Evolutionary conservation across 2,888 invertebrate species (phyloP).

Genomic region (Sarcophaga subvicina): DNA sequence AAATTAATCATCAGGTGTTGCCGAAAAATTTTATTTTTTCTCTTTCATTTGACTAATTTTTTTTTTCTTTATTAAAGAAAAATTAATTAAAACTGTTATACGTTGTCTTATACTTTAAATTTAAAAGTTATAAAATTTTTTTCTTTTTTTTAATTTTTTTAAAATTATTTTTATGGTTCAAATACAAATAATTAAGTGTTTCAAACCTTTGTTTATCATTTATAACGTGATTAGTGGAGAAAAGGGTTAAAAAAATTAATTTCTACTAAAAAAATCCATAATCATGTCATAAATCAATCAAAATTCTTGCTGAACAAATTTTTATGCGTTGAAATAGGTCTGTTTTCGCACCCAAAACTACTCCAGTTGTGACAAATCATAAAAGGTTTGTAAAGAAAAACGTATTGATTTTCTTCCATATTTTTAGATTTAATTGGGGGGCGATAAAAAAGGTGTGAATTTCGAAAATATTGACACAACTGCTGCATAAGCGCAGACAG

Average conservation of each 20-base stretch:
- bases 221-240: constrained; percentile 27
- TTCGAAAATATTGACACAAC: constrained; percentile 55
- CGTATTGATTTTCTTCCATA: neutral
- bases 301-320: neutral
- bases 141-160: neutral
- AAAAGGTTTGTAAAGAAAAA: constrained; percentile 1
- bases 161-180: neutral
- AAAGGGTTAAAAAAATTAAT: constrained; percentile 26
- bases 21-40: neutral
- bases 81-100: neutral
- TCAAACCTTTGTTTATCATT: constrained; percentile 23
- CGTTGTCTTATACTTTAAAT: neutral
- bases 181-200: constrained; percentile 42
- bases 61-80: neutral
- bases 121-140: neutral
- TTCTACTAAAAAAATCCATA: constrained; percentile 12
- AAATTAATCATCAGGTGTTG: constrained; percentile 55
- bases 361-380: constrained; percentile 23
- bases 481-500: neutral
- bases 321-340: neutral
- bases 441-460: constrained; percentile 53
- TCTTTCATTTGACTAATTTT: no score
- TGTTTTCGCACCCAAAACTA: constrained; percentile 18
- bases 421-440: neutral
- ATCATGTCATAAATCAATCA: constrained; percentile 49